phyloP scores from a whole-genome alignment of 2,888 invertebrate genomes.

The Spodoptera picta region DNA sequence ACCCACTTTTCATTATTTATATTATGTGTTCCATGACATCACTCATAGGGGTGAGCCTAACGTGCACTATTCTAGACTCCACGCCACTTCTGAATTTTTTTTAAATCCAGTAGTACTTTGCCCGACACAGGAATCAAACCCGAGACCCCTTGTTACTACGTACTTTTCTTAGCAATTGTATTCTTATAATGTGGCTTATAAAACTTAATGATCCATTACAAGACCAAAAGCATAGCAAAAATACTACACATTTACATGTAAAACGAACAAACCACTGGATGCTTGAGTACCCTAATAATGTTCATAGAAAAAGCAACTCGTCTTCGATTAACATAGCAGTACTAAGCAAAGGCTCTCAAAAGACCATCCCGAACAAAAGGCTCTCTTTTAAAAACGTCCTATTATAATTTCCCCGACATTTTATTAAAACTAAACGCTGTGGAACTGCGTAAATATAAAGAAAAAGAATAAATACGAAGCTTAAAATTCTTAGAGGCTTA shows the following conservation, averaged over 20 bases:
- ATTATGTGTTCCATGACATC: too few relatives aligned
- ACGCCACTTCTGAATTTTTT: too few relatives aligned
- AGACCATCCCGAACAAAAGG: conserved; percentile 42
- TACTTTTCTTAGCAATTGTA: too few relatives aligned
- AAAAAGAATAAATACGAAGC: conserved; percentile 43
- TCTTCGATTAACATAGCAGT: conserved; percentile 42
- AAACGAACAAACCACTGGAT: conserved; percentile 32
- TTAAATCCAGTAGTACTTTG: too few relatives aligned
- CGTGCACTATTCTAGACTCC: too few relatives aligned
- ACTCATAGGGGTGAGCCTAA: too few relatives aligned
- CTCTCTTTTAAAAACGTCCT: conserved; percentile 24
- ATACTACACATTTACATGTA: conserved; percentile 29
- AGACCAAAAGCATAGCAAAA: background rate
- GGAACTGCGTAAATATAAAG: conserved; percentile 55
- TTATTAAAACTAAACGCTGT: conserved; percentile 57
- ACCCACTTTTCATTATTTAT: too few relatives aligned
- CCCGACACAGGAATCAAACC: too few relatives aligned
- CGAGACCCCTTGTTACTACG: too few relatives aligned
- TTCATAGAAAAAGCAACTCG: conserved; percentile 23
- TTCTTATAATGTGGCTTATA: too few relatives aligned
- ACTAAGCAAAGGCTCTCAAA: conserved; percentile 42
- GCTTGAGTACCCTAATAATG: conserved; percentile 26
- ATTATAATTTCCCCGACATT: conserved; percentile 47
- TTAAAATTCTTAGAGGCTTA: conserved; percentile 44
- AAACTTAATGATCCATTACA: too few relatives aligned